These are phyloP conservation scores for Papilio polytes DNA, from an alignment of 1,140 invertebrate genomes.

Conservation along the genomic window DNA sequence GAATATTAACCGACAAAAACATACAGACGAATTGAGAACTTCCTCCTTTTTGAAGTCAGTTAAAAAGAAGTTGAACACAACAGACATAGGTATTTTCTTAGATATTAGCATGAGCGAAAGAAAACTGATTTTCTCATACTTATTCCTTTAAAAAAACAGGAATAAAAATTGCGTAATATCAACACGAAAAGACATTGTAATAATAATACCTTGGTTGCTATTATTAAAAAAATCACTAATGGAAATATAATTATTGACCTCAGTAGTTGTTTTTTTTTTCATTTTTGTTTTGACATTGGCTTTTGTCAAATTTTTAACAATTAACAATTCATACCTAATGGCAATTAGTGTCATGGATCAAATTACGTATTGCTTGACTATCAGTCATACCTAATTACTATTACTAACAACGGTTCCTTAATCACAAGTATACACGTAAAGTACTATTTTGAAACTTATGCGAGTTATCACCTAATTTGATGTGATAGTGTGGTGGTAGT, in stretches of 20 bases:
- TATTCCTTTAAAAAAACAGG: neutral
- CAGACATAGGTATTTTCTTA: no score
- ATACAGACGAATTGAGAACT: neutral
- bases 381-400: neutral
- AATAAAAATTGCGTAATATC: neutral
- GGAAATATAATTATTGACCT: neutral
- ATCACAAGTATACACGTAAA: no score
- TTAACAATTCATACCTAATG: neutral
- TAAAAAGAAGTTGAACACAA: no score
- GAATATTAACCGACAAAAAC: neutral
- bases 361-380: neutral
- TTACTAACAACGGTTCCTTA: no score
- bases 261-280: neutral
- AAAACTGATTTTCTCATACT: neutral
- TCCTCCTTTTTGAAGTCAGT: no score
- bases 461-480: no score
- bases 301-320: neutral
- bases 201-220: neutral
- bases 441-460: neutral
- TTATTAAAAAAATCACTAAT: neutral
- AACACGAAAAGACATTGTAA: neutral
- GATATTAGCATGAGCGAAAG: neutral
- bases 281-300: conserved; percentile 17
- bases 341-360: conserved; percentile 8
- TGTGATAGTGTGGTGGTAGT: no score